Percentiles rank a stretch among this genome's conserved stretches.
Evolutionary conservation across 2,113 vertebrate genomes (phyloP).

Genomic region (Eulemur rufifrons): DNA sequence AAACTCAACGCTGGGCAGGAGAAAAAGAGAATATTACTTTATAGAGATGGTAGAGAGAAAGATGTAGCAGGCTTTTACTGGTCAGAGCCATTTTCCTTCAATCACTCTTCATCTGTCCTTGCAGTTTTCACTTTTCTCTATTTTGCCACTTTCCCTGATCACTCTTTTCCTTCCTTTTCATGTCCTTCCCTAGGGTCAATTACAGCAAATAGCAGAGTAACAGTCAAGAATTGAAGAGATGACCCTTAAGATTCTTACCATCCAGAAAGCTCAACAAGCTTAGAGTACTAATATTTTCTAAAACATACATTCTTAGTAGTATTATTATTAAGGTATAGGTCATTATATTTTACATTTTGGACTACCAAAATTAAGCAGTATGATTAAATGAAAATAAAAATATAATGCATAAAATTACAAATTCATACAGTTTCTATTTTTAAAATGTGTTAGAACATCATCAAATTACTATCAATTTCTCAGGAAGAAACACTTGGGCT

Average conservation of each 20-base stretch:
- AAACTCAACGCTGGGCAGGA: neutral
- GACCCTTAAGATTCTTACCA: neutral
- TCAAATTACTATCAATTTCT: neutral
- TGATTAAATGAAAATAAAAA: constrained; percentile 5
- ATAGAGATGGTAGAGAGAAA: neutral
- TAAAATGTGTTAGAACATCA: neutral
- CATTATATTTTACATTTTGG: neutral
- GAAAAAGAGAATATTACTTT: neutral
- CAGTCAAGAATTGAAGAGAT: neutral
- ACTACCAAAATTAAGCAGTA: neutral
- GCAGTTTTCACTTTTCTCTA: neutral
- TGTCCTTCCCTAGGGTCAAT: neutral
- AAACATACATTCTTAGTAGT: neutral
- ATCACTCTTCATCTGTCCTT: neutral
- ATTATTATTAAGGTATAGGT: neutral
- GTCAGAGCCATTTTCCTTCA: neutral
- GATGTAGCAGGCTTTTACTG: neutral
- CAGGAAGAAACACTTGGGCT: neutral
- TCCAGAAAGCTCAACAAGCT: neutral
- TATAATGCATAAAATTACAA: neutral
- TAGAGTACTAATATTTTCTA: neutral
- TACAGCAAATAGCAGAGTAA: neutral
- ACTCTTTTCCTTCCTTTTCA: neutral
- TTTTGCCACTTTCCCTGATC: neutral
- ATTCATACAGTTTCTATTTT: neutral